Evolutionary conservation across 2,888 invertebrate genomes (phyloP), one percentile per base, ranked within the genome.

Genomic region (Muschampia plurimacula): DNA sequence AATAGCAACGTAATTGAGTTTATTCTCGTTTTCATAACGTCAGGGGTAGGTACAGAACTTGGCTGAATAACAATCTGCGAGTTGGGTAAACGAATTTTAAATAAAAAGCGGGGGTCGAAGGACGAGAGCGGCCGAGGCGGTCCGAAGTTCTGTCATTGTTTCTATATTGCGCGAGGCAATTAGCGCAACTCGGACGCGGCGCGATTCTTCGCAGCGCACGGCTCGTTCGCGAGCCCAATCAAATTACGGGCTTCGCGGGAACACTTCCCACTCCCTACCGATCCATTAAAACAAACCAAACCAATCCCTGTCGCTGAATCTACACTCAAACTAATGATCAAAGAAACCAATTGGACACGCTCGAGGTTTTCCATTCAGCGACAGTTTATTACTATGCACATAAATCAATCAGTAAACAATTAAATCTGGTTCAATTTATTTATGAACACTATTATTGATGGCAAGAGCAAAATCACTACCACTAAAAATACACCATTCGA

Each of bases 141-240:
- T 80, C 82, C 84, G 83, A 92, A 93, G 88, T 92, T 93, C 91
- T 92, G 91, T 91, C 90, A 93, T 93, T 93, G 93, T 93, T 93
- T 90, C 89, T 88, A 88, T 92, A 93, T 93, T 92, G 92, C 89
- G 87, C 90, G 85, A 82, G 89, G 93, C 93, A 93, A n/a, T n/a
- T 93, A 93, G 92, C 86, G 86, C 88, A 83, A 85, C 87, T 88
- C 85, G 88, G 89, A 87, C 86, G 84, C 83, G 84, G 81, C 79
- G 84, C 84, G 78, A 82, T 39, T 39, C 6, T 39, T n/a, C n/a
- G n/a, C n/a, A n/a, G n/a, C n/a, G 6, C 6, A 5, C 4, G 2
- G 6, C 6, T 39, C 2, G 6, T 39, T 39, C 6, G 39, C 6
- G 2, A 83, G 86, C 83, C 80, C 84, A 83, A 85, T 86, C 82